A percentile compares a stretch with the other conserved stretches of the same genome.
These are phyloP conservation scores for Himalopsyche phryganea DNA, from an alignment of 1,140 invertebrate species.

Conservation along the genomic window DNA sequence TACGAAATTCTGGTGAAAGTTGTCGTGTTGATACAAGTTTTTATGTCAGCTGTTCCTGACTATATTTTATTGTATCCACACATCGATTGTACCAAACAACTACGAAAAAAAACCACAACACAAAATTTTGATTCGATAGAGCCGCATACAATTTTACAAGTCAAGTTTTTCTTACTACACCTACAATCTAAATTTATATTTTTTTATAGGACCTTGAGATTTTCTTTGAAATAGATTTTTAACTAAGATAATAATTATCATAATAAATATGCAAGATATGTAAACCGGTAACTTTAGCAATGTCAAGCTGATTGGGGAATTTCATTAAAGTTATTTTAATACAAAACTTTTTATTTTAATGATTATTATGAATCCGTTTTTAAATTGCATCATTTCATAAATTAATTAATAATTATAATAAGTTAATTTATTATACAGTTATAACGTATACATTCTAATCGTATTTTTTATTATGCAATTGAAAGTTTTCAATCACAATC, in stretches of 20 bases:
- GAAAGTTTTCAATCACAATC: too few relatives aligned
- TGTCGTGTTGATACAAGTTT: conserved; percentile 1
- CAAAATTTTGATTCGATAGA: not conserved
- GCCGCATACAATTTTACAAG: not conserved
- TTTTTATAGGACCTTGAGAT: not conserved
- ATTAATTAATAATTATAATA: too few relatives aligned
- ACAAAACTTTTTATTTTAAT: too few relatives aligned
- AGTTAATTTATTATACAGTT: too few relatives aligned
- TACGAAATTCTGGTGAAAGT: conserved; percentile 18
- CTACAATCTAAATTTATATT: not conserved
- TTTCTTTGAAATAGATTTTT: not conserved
- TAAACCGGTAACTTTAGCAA: not conserved
- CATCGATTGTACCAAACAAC: not conserved
- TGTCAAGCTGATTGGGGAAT: too few relatives aligned
- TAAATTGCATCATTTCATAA: too few relatives aligned
- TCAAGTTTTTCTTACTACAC: not conserved
- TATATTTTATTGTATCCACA: not conserved
- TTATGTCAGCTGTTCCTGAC: not conserved
- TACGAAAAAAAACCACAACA: not conserved
- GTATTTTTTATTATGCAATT: too few relatives aligned
- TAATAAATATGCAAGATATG: not conserved
- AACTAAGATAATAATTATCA: not conserved
- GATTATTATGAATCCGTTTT: too few relatives aligned
- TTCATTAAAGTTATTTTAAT: too few relatives aligned
- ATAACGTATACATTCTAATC: too few relatives aligned